Evolutionary conservation across 1,140 invertebrate genomes (phyloP).

Genomic region (Drosophila bifasciata): DNA sequence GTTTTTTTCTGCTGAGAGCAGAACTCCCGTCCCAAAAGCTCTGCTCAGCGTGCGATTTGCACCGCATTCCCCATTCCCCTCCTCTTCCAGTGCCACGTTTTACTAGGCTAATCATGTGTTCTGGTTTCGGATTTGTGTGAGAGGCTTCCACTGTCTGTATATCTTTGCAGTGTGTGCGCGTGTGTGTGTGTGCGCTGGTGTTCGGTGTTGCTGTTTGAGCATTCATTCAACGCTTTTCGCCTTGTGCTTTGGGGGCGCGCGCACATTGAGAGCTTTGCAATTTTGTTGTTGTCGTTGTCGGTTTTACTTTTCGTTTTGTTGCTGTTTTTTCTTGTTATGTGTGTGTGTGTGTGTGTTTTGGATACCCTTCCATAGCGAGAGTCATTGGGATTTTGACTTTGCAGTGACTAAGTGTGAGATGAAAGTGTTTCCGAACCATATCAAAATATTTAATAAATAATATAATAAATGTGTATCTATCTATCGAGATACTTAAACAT

Average conservation of each 20-base stretch:
- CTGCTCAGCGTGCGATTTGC: slow-evolving; percentile 27
- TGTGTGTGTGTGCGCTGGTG: slow-evolving; percentile 5
- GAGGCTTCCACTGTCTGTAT: slow-evolving; percentile 26
- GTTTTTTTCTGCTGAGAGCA: slow-evolving; percentile 29
- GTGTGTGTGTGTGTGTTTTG: slow-evolving; percentile 18
- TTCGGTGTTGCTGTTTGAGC: slow-evolving; percentile 54
- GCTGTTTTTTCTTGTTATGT: slow-evolving; percentile 28
- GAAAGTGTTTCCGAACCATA: background rate
- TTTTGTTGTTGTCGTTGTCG: slow-evolving; percentile 56
- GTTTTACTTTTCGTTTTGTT: slow-evolving; percentile 35
- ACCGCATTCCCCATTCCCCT: slow-evolving; percentile 24
- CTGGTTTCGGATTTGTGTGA: slow-evolving; percentile 79
- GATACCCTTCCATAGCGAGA: background rate
- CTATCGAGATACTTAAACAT: too few species aligned
- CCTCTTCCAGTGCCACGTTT: slow-evolving; percentile 61
- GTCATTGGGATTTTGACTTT: background rate
- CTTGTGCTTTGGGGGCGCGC: slow-evolving; percentile 52
- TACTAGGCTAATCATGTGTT: slow-evolving; percentile 84
- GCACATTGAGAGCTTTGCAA: slow-evolving; percentile 75
- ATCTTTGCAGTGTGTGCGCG: slow-evolving; percentile 4
- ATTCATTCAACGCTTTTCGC: slow-evolving; percentile 68
- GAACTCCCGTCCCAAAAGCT: slow-evolving; percentile 54
- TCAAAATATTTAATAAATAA: background rate
- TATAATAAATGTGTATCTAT: too few species aligned
- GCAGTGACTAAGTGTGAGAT: background rate